A percentile compares a stretch with the other conserved stretches of the same genome.
These are phyloP conservation scores for Dryobotodes eremita DNA, from an alignment of 2,888 invertebrate genomes.

Conservation along the genomic window DNA sequence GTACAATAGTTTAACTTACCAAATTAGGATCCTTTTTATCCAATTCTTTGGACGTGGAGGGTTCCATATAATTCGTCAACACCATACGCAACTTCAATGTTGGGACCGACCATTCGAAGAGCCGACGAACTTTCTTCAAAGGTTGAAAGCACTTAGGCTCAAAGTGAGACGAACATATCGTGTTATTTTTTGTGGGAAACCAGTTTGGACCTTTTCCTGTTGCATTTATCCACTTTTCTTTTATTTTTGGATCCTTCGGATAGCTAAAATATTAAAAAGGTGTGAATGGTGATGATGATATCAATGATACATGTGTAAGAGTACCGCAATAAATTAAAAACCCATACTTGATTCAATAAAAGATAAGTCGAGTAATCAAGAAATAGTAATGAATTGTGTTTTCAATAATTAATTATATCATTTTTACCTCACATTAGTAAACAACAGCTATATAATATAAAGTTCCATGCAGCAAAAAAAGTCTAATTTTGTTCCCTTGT, in stretches of 20 bases:
- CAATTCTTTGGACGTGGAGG: constrained; percentile 1
- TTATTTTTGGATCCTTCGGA: neutral
- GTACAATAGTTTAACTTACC: constrained; percentile 3
- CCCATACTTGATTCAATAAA: too few species aligned
- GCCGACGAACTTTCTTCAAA: constrained; percentile 31
- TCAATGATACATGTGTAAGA: neutral
- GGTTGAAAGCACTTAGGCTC: constrained; percentile 29
- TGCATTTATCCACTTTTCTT: neutral
- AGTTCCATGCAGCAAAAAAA: neutral
- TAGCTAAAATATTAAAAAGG: neutral
- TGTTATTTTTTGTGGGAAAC: neutral
- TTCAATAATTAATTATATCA: too few species aligned
- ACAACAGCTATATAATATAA: too few species aligned
- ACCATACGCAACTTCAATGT: constrained; percentile 25
- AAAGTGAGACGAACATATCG: constrained; percentile 5
- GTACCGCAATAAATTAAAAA: too few species aligned
- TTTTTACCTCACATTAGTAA: too few species aligned
- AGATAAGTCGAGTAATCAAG: too few species aligned
- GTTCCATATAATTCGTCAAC: constrained; percentile 12
- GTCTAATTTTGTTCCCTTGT: neutral
- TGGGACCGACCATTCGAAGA: constrained; percentile 43
- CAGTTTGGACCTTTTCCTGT: neutral
- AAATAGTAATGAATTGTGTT: too few species aligned
- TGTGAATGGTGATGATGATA: neutral
- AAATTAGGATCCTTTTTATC: constrained; percentile 6